Evolutionary conservation across 2,888 invertebrate genomes (phyloP), one percentile per base, ranked within the genome.

Genomic region (Folsomia candida): DNA sequence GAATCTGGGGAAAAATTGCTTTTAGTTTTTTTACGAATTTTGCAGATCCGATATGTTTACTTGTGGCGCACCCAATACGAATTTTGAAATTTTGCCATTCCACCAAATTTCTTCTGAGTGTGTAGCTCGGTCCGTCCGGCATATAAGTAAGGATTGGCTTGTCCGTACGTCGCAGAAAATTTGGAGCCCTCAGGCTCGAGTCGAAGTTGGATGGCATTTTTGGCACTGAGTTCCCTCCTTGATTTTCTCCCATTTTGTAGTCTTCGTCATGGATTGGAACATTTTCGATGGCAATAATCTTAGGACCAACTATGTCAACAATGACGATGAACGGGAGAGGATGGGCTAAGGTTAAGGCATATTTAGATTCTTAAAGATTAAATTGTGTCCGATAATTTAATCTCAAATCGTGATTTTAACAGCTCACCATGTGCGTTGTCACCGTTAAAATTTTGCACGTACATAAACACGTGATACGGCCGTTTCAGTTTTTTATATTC

Each of bases 31-130:
- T n/a, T n/a, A n/a, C n/a, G n/a, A n/a, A n/a, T n/a, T n/a, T n/a
- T n/a, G n/a, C n/a, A n/a, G n/a, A n/a, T n/a, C n/a, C n/a, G n/a
- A n/a, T n/a, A n/a, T n/a, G n/a, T n/a, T n/a, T n/a, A n/a, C n/a
- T n/a, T n/a, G n/a, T n/a, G n/a, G n/a, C n/a, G n/a, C n/a, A n/a
- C 75, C 77, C 73, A 14, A 78, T 68, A 9, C 79, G 58, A 51
- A 79, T 72, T 25, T 74, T 66, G 65, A 76, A 79, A 29, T 79
- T 79, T 70, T 79, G 76, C 79, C 79, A 79, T 11, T 54, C 18
- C 1, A 79, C 64, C 11, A 62, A 63, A 64, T 75, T 63, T 1
- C 76, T 73, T 29, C 61, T 64, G 0, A 78, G 68, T 1, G 11
- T 37, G 59, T 73, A 77, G 47, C 72, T 73, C 11, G 76, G 67